A percentile compares a stretch with the other conserved stretches of the same genome.
Evolutionary conservation across 2,797 vertebrate genomes (phyloP).

Genomic region (Malurus leucopterus): DNA sequence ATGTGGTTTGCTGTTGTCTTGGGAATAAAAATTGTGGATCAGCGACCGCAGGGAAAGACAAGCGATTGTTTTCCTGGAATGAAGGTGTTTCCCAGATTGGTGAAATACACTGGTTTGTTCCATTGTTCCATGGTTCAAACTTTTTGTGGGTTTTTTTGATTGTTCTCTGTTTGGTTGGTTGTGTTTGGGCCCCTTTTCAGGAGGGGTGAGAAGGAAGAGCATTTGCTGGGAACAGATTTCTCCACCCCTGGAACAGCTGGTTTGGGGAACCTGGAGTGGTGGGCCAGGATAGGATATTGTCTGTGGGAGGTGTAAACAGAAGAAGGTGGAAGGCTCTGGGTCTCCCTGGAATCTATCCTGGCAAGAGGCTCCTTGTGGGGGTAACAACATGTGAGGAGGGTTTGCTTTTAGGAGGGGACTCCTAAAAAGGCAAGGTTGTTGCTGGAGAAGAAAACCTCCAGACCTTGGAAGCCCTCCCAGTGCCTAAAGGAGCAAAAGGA

Average conservation of each 20-base stretch:
- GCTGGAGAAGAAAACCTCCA: neutral
- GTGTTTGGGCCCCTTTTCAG: neutral
- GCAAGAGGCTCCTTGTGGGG: neutral
- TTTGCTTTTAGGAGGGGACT: neutral
- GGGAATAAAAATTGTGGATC: neutral
- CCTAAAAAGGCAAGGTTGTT: neutral
- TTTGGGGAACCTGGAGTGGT: neutral
- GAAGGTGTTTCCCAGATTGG: neutral
- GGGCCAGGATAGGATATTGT: neutral
- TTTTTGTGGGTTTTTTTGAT: neutral
- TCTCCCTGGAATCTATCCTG: neutral
- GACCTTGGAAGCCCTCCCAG: neutral
- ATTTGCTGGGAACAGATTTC: neutral
- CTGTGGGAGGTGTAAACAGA: neutral
- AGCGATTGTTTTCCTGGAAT: neutral
- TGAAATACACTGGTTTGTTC: neutral
- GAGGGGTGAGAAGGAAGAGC: neutral
- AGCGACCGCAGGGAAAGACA: accelerated
- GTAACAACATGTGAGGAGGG: neutral
- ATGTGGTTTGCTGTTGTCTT: neutral
- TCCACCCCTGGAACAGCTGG: neutral
- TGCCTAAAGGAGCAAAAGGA: neutral
- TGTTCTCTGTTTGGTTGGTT: neutral
- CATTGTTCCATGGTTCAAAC: neutral
- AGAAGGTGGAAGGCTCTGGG: neutral